phyloP scores from a whole-genome alignment of 2,797 vertebrate species.

The Setipinna tenuifilis region DNA sequence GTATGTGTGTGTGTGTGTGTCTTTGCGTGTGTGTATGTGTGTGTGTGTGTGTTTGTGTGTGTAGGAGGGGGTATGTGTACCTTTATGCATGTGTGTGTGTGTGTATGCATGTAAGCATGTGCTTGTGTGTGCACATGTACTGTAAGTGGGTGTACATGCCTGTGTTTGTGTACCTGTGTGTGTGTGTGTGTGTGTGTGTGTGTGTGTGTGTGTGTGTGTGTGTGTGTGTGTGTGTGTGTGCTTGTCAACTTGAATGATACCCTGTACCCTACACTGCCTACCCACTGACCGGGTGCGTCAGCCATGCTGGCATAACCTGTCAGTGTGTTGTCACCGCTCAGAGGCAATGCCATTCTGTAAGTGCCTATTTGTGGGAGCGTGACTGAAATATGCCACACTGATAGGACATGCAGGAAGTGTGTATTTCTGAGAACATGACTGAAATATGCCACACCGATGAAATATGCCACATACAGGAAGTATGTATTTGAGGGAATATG shows the following conservation, averaged over 20 bases:
- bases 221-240: not conserved
- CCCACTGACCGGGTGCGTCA: not conserved
- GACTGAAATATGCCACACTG: not conserved
- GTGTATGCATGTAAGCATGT: no score
- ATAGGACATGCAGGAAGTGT: not conserved
- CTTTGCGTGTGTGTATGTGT: no score
- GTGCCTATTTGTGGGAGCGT: not conserved
- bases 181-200: constrained; percentile 34
- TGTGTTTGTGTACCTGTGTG: not conserved
- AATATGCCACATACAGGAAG: no score
- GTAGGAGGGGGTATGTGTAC: no score
- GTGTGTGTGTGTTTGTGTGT: no score
- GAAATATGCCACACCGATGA: no score
- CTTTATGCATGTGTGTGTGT: no score
- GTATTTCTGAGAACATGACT: no score
- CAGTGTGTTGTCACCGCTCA: not conserved
- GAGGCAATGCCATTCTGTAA: not conserved
- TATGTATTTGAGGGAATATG: no score
- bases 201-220: constrained; percentile 35
- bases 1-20: no score
- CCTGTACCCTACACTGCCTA: not conserved
- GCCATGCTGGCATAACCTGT: not conserved
- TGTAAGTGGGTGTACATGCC: not conserved
- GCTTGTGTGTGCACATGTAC: not conserved
- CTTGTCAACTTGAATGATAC: constrained; percentile 8